Conservation (phyloP, 1,140 invertebrate genomes). For the Temnothorax nylanderi region DNA sequence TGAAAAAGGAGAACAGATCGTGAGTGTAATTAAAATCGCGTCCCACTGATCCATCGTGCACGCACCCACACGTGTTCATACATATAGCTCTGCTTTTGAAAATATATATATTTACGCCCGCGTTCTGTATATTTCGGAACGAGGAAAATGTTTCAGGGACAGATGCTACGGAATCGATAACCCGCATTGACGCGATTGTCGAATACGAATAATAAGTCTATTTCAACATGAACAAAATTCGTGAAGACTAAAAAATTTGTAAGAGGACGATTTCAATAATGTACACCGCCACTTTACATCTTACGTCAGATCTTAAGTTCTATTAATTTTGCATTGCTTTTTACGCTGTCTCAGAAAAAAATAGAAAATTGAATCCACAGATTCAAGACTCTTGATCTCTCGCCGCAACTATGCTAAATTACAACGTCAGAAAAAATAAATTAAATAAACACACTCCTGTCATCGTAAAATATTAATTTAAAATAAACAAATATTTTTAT, state of each 20-base stretch:
- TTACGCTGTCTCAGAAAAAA: neutral
- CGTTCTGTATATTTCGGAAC: neutral
- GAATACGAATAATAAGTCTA: neutral
- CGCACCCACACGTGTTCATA: neutral
- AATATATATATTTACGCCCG: conserved; percentile 25
- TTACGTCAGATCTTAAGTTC: neutral
- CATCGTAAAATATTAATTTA: neutral
- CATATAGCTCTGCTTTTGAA: neutral
- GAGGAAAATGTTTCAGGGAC: neutral
- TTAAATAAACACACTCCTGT: neutral
- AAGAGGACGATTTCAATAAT: neutral
- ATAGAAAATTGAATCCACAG: neutral
- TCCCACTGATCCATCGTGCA: conserved; percentile 27
- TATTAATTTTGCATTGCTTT: neutral
- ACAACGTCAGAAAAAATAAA: neutral
- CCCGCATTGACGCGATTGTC: neutral
- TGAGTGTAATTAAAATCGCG: conserved; percentile 49
- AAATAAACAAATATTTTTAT: neutral
- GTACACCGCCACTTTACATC: neutral
- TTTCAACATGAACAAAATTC: neutral
- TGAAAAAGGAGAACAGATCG: conserved; percentile 65
- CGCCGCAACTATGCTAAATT: neutral
- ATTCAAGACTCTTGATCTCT: neutral
- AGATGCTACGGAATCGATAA: conserved; percentile 2
- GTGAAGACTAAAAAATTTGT: neutral